Percentiles rank a stretch among this genome's conserved stretches.
phyloP scores from a whole-genome alignment of 2,797 vertebrate species.

The Ciconia nigra region DNA sequence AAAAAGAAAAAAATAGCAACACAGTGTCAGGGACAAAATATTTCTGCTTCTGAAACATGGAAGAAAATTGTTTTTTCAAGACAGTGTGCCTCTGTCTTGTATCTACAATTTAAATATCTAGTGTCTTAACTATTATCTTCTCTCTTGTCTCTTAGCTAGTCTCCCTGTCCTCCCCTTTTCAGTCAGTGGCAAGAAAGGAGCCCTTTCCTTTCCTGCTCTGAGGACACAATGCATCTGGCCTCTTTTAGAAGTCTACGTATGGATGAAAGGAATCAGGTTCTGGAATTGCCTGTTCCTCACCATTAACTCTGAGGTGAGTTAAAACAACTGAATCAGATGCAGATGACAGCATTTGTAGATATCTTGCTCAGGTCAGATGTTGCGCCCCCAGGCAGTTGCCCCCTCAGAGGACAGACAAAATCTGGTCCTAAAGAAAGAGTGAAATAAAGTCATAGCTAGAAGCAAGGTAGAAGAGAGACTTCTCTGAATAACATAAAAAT shows the following conservation, averaged over 20 bases:
- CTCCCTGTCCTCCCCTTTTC: neutral
- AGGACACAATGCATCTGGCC: neutral
- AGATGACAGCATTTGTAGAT: neutral
- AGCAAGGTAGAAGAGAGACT: neutral
- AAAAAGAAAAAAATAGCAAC: neutral
- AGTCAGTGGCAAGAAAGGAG: neutral
- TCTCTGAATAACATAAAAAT: neutral
- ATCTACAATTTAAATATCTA: neutral
- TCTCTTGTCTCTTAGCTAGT: neutral
- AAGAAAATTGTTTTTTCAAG: neutral
- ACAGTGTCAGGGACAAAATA: neutral
- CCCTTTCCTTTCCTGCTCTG: neutral
- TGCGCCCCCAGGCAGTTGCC: neutral
- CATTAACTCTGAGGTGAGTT: neutral
- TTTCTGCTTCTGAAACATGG: neutral
- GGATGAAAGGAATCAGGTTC: neutral
- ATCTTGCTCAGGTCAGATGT: neutral
- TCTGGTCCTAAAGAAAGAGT: neutral
- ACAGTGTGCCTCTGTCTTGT: neutral
- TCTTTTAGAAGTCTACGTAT: neutral
- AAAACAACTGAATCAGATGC: neutral
- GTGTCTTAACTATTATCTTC: neutral
- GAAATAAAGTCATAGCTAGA: neutral
- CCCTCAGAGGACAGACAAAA: neutral
- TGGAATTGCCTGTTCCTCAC: neutral